phyloP scores from a whole-genome alignment of 2,797 vertebrate species.

The Acridotheres tristis region DNA sequence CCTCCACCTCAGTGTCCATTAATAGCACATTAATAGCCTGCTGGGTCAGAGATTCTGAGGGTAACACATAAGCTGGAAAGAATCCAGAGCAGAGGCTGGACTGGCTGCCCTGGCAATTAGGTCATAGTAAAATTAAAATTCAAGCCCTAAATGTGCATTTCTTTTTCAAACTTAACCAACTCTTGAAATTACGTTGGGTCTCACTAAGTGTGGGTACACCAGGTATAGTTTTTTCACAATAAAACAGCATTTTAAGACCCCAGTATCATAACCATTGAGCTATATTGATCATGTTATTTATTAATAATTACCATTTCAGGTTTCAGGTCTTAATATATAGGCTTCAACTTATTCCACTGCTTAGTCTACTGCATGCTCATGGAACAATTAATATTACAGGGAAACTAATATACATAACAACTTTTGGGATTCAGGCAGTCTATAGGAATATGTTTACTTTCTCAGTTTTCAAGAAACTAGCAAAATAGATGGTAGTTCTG shows the following conservation, averaged over 20 bases:
- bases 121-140: background rate
- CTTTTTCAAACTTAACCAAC: background rate
- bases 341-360: accelerated
- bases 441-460: background rate
- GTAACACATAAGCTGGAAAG: background rate
- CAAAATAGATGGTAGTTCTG: background rate
- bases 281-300: background rate
- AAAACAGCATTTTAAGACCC: background rate
- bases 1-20: background rate
- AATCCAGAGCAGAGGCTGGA: background rate
- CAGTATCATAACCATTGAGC: background rate
- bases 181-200: background rate
- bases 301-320: background rate
- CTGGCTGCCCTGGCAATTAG: background rate
- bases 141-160: background rate
- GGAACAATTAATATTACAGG: background rate
- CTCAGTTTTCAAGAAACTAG: background rate
- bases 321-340: background rate
- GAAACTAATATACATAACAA: background rate
- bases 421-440: background rate
- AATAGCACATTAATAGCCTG: background rate
- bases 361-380: background rate
- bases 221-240: background rate
- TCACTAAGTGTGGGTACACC: background rate
- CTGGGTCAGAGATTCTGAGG: background rate